Base-by-base conservation (phyloP, 2,888 invertebrate species). In the Philonicus albiceps region DNA sequence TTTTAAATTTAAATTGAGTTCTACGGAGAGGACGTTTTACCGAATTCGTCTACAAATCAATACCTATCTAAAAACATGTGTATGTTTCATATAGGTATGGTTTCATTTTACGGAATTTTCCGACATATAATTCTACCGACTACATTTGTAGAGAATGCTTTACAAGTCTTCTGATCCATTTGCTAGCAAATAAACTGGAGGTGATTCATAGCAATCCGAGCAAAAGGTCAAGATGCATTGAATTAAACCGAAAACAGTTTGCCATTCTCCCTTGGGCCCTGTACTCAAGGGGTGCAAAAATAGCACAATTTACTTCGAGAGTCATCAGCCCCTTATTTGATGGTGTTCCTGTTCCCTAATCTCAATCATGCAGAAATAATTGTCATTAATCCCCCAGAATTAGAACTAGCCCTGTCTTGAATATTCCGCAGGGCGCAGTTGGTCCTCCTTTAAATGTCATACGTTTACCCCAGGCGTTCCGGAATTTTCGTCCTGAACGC, bases 341-440 rank as follows among this genome's bases (percentile, higher is more conserved):
- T 3, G 16, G n/a, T 2, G n/a, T n/a, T 43, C 11, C 80, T 8
- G 72, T 30, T n/a, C 86, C 78, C 78, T 86, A 78, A 78, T 78
- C 78, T 86, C 49, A 27, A 78, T 86, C 86, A 86, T 86, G 72
- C 80, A 86, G 78, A 86, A 86, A 86, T 86, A 86, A 86, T 86
- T 86, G 86, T 64, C 27, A 55, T 37, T 86, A 80, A 86, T 86
- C 86, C 78, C 43, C 22, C 19, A 6, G 16, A 43, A 78, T 64
- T 37, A 83, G 55, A 83, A 8, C 11, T 11, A 64, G 22, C 30
- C n/a, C 83, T 8, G 19, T 37, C 37, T 37, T 37, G 37, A 37
- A 37, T 37, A 72, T 85, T 73, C 73, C 43, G 49, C 34, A 74
- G 72, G 85, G 73, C 85, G 43, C 40, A 85, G 8, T 43, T 34